Percentiles rank a stretch among this genome's conserved stretches.
Conservation (phyloP, 2,888 invertebrate genomes). For the Tenthredo distinguenda region DNA sequence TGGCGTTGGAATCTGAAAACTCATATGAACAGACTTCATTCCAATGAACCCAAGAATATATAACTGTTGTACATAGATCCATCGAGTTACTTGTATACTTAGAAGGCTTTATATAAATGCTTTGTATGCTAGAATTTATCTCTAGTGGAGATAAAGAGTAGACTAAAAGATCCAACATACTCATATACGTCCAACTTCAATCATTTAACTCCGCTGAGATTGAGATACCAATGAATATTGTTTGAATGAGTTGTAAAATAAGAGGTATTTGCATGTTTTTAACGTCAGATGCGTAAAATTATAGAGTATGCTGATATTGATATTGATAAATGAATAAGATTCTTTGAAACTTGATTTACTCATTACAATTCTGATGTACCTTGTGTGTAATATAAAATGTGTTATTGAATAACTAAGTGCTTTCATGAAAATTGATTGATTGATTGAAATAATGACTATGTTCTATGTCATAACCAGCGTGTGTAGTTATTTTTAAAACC, state of each 20-base stretch:
- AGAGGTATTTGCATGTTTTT: not conserved
- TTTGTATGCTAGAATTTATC: not conserved
- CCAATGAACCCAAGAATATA: not conserved
- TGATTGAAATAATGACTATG: not conserved
- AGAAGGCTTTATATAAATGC: constrained; percentile 1
- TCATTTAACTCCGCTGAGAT: not conserved
- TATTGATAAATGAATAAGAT: not conserved
- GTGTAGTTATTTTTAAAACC: constrained; percentile 32
- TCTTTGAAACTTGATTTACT: not conserved
- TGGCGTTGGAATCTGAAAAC: constrained; percentile 68
- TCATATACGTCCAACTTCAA: not conserved
- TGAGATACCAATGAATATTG: not conserved
- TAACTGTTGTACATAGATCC: constrained; percentile 17
- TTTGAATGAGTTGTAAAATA: not conserved
- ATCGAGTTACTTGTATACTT: not conserved
- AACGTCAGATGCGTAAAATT: not conserved
- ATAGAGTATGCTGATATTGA: not conserved
- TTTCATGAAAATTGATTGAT: not conserved
- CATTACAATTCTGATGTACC: not conserved
- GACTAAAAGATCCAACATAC: not conserved
- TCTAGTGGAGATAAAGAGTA: not conserved
- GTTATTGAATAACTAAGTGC: not conserved
- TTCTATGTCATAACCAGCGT: constrained; percentile 35
- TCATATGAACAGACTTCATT: constrained; percentile 68
- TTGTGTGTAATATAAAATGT: constrained; percentile 1